These are phyloP conservation scores for Ophioninae sp. DNA, from an alignment of 2,888 invertebrate genomes.

Conservation along the genomic window DNA sequence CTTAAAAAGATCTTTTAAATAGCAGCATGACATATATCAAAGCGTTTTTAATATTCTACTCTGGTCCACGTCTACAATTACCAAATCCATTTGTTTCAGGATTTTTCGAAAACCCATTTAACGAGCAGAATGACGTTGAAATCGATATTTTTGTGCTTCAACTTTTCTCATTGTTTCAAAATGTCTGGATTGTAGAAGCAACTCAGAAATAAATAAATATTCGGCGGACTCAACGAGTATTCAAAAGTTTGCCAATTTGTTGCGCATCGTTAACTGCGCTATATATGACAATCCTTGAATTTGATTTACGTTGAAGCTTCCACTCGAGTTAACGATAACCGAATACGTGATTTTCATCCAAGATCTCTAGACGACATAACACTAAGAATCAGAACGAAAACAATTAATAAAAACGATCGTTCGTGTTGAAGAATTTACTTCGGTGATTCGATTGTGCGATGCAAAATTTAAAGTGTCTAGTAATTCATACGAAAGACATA, in stretches of 20 bases:
- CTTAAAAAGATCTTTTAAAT: not conserved
- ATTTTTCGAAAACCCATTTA: not conserved
- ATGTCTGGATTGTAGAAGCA: not conserved
- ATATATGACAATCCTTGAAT: not conserved
- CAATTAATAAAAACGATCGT: not conserved
- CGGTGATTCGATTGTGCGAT: not conserved
- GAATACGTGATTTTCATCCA: not conserved
- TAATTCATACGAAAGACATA: not conserved
- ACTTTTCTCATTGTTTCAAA: not conserved
- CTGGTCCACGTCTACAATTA: not conserved
- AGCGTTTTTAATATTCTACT: not conserved
- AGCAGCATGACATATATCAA: not conserved
- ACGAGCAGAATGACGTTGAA: not conserved
- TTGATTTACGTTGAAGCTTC: not conserved
- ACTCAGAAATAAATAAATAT: not conserved
- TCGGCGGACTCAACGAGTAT: not conserved
- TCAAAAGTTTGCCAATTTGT: not conserved
- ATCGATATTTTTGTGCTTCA: not conserved
- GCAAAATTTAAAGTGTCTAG: not conserved
- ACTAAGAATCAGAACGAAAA: not conserved
- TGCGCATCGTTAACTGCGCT: not conserved
- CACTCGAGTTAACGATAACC: not conserved
- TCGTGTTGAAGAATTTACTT: not conserved
- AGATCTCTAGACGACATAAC: not conserved
- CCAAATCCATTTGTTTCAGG: not conserved